phyloP scores from a whole-genome alignment of 2,888 invertebrate genomes.

The Rhopalosiphum nymphaeae region DNA sequence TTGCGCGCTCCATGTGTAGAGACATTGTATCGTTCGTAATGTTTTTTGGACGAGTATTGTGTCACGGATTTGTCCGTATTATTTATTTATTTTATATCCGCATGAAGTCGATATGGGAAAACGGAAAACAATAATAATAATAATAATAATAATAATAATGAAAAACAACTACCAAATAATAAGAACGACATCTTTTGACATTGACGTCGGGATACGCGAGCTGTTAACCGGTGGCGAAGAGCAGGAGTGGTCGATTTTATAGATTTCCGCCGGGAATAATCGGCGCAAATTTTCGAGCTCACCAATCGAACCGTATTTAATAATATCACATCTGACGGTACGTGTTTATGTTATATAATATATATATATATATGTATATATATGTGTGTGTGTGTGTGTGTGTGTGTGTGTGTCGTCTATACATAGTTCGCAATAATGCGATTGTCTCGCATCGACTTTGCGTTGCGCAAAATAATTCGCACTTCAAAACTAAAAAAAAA shows the following conservation, averaged over 20 bases:
- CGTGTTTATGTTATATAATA: neutral
- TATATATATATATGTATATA: neutral
- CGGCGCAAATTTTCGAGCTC: neutral
- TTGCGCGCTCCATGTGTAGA: neutral
- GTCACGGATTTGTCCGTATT: neutral
- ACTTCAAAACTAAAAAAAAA: neutral
- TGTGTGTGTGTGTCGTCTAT: neutral
- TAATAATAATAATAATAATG: neutral
- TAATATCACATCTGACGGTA: neutral
- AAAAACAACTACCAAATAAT: neutral
- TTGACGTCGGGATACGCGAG: neutral
- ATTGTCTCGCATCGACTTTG: neutral
- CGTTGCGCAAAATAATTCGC: neutral
- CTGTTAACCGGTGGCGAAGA: neutral
- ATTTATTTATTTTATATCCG: neutral
- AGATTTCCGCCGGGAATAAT: neutral
- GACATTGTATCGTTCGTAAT: neutral
- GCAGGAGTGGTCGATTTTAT: neutral
- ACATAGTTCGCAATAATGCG: neutral
- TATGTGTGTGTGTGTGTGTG: neutral
- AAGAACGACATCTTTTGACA: neutral
- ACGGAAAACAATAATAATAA: neutral
- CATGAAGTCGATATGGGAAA: neutral
- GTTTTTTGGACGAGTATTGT: neutral
- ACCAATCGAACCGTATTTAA: conserved; percentile 2